A percentile compares a stretch with the other conserved stretches of the same genome.
phyloP scores from a whole-genome alignment of 1,140 invertebrate species.

The Drosophila ironensis region DNA sequence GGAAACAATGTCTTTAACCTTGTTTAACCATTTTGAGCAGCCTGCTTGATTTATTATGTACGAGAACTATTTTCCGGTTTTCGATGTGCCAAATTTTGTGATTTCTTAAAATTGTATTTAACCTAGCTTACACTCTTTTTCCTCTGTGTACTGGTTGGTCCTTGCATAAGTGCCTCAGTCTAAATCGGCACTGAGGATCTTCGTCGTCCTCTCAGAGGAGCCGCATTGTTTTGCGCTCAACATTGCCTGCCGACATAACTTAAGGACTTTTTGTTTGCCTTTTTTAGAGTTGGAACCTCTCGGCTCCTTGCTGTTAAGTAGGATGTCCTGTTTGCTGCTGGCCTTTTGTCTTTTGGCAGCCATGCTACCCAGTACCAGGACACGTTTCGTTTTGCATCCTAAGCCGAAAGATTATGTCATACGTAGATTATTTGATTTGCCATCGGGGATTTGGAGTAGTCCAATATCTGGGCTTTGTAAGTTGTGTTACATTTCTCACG shows the following conservation, averaged over 20 bases:
- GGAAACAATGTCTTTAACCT: not conserved
- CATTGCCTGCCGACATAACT: conserved; percentile 76
- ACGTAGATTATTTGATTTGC: conserved; percentile 56
- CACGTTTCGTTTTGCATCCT: conserved; percentile 70
- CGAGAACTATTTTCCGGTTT: too few relatives aligned
- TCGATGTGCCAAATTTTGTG: too few relatives aligned
- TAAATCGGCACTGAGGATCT: conserved; percentile 22
- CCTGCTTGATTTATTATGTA: too few relatives aligned
- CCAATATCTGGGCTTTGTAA: conserved; percentile 15
- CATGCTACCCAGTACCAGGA: conserved; percentile 14
- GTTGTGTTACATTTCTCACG: conserved; percentile 75
- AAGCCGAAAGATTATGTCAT: conserved; percentile 73
- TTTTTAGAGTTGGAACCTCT: conserved; percentile 67
- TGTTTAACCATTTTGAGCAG: not conserved
- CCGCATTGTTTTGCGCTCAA: conserved; percentile 50
- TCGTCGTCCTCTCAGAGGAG: conserved; percentile 18
- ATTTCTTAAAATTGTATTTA: not conserved
- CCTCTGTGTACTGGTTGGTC: conserved; percentile 4
- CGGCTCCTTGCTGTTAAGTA: conserved; percentile 48
- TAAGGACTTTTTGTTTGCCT: conserved; percentile 82
- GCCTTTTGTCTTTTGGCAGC: conserved; percentile 21
- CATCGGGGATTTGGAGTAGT: conserved; percentile 27
- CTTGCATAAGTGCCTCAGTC: conserved; percentile 64
- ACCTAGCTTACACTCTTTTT: not conserved
- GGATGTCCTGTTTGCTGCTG: conserved; percentile 69